A percentile compares a stretch with the other conserved stretches of the same genome.
Evolutionary conservation across 2,888 invertebrate genomes (phyloP).

Genomic region (Acleris sparsana): DNA sequence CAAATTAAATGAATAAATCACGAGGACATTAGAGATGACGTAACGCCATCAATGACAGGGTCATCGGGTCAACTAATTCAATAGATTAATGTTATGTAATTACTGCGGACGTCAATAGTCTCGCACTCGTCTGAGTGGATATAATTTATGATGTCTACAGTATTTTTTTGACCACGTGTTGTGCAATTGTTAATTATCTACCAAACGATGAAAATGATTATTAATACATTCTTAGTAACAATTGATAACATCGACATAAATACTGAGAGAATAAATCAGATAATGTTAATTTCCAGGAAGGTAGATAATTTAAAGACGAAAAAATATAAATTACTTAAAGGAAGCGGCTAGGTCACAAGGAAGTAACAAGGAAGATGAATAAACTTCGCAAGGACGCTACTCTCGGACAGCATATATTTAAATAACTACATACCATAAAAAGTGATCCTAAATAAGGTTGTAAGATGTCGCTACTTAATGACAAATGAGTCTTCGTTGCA

Average conservation of each 20-base stretch:
- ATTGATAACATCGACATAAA: no score
- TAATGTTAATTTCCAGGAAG: conserved; percentile 2
- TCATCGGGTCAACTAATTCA: conserved; percentile 26
- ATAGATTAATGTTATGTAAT: conserved; percentile 23
- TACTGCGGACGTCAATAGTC: conserved; percentile 14
- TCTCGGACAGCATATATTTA: conserved; percentile 13
- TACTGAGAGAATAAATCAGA: no score
- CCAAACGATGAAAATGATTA: not conserved
- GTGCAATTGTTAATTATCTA: not conserved
- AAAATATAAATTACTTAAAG: conserved; percentile 25
- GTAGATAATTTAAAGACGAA: conserved; percentile 1
- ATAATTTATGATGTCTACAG: not conserved
- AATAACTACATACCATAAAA: conserved; percentile 10
- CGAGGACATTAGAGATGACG: conserved; percentile 15
- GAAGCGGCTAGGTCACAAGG: conserved; percentile 34
- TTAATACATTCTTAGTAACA: no score
- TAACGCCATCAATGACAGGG: conserved; percentile 17
- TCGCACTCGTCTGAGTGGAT: not conserved
- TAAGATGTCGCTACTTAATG: no score
- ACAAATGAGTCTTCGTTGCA: no score
- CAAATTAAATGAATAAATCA: conserved; percentile 19
- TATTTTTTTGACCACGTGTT: not conserved
- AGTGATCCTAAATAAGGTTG: conserved; percentile 11
- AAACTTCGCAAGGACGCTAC: conserved; percentile 23
- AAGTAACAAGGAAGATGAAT: conserved; percentile 25